Conservation (phyloP, 2,113 vertebrate genomes). For the Ahaetulla prasina region DNA sequence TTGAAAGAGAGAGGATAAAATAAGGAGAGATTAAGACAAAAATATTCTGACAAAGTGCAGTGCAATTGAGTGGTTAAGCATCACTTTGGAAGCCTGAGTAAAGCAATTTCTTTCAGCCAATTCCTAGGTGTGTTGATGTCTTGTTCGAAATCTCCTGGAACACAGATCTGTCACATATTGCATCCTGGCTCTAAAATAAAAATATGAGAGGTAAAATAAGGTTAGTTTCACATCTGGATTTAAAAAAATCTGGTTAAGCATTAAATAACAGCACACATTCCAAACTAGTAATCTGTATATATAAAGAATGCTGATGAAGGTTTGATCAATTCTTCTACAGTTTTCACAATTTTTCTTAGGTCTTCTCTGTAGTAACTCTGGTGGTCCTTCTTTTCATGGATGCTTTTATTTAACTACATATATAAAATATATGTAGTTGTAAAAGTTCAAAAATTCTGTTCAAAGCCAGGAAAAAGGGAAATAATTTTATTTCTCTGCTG, state of each 20-base stretch:
- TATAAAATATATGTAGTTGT: neutral
- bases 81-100: neutral
- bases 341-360: neutral
- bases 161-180: neutral
- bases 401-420: neutral
- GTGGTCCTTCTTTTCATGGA: neutral
- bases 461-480: neutral
- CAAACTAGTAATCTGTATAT: neutral
- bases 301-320: neutral
- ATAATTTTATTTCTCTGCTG: neutral
- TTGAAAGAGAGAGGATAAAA: constrained; percentile 24
- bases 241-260: neutral
- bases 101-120: neutral
- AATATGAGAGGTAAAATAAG: neutral
- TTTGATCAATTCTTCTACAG: neutral
- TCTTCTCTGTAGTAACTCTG: neutral
- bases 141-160: neutral
- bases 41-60: neutral
- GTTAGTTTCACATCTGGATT: neutral
- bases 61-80: neutral
- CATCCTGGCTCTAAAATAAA: neutral
- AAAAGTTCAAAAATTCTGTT: neutral
- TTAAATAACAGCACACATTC: neutral
- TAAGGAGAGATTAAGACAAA: neutral
- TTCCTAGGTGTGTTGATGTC: neutral